Evolutionary conservation across 2,113 vertebrate species (phyloP).

Genomic region (Coptodon bakossiorum): DNA sequence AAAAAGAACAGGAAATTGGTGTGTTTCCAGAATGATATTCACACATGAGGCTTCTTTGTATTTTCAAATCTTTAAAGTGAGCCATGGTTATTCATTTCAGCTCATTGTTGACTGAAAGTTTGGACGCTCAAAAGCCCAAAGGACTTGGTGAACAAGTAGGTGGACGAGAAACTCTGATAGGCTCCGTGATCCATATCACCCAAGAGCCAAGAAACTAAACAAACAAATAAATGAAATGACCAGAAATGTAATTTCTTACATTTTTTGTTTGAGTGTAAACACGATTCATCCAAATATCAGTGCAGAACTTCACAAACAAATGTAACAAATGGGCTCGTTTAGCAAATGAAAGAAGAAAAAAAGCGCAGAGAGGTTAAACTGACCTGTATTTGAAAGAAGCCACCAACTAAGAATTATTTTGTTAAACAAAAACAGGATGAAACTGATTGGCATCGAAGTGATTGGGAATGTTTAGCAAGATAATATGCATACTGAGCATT

Average conservation of each 20-base stretch:
- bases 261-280: background rate
- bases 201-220: background rate
- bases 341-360: background rate
- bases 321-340: background rate
- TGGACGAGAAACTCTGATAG: background rate
- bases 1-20: background rate
- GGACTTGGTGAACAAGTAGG: background rate
- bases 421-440: background rate
- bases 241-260: background rate
- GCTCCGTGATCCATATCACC: fast-evolving
- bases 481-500: background rate
- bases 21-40: background rate
- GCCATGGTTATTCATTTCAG: background rate
- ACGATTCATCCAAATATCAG: background rate
- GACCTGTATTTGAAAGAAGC: background rate
- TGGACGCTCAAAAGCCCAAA: background rate
- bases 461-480: background rate
- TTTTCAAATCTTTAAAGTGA: background rate
- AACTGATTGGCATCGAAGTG: background rate
- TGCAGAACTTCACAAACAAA: background rate
- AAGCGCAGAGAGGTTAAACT: background rate
- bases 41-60: background rate
- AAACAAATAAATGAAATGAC: background rate
- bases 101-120: fast-evolving
- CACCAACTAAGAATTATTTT: background rate